Base-by-base conservation (phyloP, 1,140 invertebrate genomes). In the Drosophila trapezifrons region DNA sequence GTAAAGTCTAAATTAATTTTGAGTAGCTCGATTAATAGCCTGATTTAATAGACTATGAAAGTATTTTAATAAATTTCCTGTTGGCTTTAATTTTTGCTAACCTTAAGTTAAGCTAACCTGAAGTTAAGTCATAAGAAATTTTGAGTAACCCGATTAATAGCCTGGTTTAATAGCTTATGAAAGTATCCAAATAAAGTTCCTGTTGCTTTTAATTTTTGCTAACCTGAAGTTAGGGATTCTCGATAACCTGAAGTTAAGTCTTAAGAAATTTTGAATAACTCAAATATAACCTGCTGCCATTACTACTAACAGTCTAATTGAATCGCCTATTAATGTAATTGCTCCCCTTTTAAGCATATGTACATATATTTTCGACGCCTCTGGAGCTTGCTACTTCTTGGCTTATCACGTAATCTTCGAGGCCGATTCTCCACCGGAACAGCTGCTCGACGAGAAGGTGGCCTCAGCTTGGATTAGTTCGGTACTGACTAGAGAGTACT, bases 331-430 rank as follows among this genome's bases (percentile, higher is more conserved):
- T 18, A 51, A 8, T 13, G 27, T 18, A 29, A 20, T 59, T 18
- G 15, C 8, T 35, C 22, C 20, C 37, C 38, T 45, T 0, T 45
- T 65, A 17, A 71, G 2, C 15, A 25, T 40, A n/a, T n/a, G n/a
- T n/a, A 8, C 9, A 12, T 49, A 6, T 20, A 15, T 20, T 32
- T 9, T 17, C 10, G 29, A 1, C 67, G 66, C 65, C 66, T 35
- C 69, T 49, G 66, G 13, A 25, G 12, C 47, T 2, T 9, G 4
- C 17, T 3, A 18, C n/a, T 57, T 57, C 12, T 57, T 20, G 46
- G 38, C 72, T 76, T 66, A 76, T 76, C 73, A 64, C 35, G 17
- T 52, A 38, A 76, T 76, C 73, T 22, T 2, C 60, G 52, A 75
- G 73, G 73, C 43, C 73, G 64, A 65, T 20, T 55, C 46, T 29